Evolutionary conservation across 1,140 invertebrate species (phyloP), one percentile per base, ranked within the genome.

Genomic region (Melanaphis sacchari): DNA sequence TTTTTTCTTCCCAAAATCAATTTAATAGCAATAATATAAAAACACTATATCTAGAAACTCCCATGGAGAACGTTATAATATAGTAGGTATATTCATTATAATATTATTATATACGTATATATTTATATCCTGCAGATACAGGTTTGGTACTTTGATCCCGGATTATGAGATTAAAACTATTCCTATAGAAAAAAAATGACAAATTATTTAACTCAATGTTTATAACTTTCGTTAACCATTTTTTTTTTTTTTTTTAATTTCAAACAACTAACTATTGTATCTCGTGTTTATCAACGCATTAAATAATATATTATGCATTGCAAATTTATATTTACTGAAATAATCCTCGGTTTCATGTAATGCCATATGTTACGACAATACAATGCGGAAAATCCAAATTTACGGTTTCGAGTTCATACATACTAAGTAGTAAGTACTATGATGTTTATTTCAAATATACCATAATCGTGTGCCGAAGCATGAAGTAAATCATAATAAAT

Each of bases 41-140:
- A 87, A 46, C n/a, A 87, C 49, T 18, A 87, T 87, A n/a, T 36
- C 31, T 36, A 87, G n/a, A 87, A 87, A 87, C 85, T 36, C 85
- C 43, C 43, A 49, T 43, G 85, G 46, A 87, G 43, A 87, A 49
- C 31, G 43, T 87, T 43, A 87, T 59, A 43, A 43, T 43, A 46
- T 49, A 49, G 15, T 46, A 26, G 7, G 8, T 59, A 87, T 43
- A 31, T n/a, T 36, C 18, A 46, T 49, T 46, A 36, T 11, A 15
- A 38, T 87, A 18, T 43, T 38, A 82, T 38, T 81, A 38, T 38
- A 21, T n/a, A 81, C 38, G 18, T 15, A 49, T 49, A 49, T 49
- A 38, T 81, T n/a, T 76, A 15, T 76, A 76, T 76, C 18, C 59
- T n/a, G 31, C 15, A 76, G 40, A 11, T 41, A 11, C 38, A 21